Evolutionary conservation across 2,113 vertebrate species (phyloP).

Genomic region (Tapirus terrestris): DNA sequence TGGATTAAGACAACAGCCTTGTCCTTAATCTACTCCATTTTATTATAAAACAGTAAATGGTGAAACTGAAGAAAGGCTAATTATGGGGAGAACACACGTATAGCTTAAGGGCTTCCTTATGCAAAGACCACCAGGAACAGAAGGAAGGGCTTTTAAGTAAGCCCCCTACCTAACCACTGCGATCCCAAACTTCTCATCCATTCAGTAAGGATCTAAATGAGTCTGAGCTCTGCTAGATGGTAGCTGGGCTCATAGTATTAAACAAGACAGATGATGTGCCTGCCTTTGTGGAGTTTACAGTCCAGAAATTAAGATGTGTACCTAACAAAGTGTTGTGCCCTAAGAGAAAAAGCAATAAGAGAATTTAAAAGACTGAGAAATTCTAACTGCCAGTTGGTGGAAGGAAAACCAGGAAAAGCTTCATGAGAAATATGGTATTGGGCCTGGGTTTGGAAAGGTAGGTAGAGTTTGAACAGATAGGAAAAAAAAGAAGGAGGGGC

Average conservation of each 20-base stretch:
- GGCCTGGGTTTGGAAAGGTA: neutral
- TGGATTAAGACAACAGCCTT: neutral
- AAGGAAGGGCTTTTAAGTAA: neutral
- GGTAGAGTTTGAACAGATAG: neutral
- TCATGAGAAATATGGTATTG: neutral
- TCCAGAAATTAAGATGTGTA: neutral
- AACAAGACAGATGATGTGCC: neutral
- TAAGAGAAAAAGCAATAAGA: neutral
- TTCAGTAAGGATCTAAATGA: neutral
- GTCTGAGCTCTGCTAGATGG: neutral
- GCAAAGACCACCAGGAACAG: constrained; percentile 9
- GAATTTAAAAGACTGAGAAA: neutral
- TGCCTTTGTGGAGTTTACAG: neutral
- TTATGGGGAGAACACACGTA: neutral
- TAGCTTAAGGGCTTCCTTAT: neutral
- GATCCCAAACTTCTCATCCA: neutral
- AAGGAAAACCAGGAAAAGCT: neutral
- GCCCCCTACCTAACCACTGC: neutral
- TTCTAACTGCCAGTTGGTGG: neutral
- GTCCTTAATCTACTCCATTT: constrained; percentile 68
- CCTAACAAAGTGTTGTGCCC: neutral
- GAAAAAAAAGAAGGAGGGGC: neutral
- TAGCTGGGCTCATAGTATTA: neutral
- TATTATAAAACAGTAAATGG: constrained; percentile 69
- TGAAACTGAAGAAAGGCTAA: constrained; percentile 50